Evolutionary conservation across 2,797 vertebrate genomes (phyloP), one percentile per base, ranked within the genome.

Genomic region (Mormyrus proboscirostris): DNA sequence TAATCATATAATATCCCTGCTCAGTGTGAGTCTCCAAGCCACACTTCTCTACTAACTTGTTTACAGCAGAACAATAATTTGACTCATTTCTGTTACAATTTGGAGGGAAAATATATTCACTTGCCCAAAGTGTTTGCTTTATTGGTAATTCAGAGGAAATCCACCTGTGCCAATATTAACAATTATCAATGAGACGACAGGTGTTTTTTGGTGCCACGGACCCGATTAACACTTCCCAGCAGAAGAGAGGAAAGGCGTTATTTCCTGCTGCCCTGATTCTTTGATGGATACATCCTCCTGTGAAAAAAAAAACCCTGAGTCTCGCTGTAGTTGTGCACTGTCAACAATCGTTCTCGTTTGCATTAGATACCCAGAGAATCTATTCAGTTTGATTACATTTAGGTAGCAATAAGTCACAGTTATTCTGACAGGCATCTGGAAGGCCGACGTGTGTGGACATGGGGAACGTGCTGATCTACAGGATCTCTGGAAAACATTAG

Each of bases 401-500:
- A 50, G 59, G 59, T 73, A 59, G 57, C 44, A 49, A 69, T 88
- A 49, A 88, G 62, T 88, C 57, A 88, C 50, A 29, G 5, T 53
- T 73, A 88, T 73, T 69, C 44, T 69, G 38, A 65, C 59, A 12
- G 44, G 44, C 38, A 41, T 38, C 69, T 88, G 25, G 25, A 79
- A 62, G 22, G 69, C 25, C 41, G 2, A 5, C 8, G 47, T 22
- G 50, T 55, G 38, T 33, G 12, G 53, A 89, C 44, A 7, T 83
- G 82, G 79, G 73, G 12, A 57, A 41, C 19, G 1, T 44, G 29
- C 38, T 83, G 12, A 47, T 89, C 88, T 51, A 83, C 50, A 7
- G 73, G n/a, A 79, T 29, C 29, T 62, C 50, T 84, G 33, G 73
- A 55, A 83, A 82, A 89, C 53, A 82, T 76, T 83, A 89, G 50